Evolutionary conservation across 1,140 invertebrate species (phyloP).

Genomic region (Formica selysi): DNA sequence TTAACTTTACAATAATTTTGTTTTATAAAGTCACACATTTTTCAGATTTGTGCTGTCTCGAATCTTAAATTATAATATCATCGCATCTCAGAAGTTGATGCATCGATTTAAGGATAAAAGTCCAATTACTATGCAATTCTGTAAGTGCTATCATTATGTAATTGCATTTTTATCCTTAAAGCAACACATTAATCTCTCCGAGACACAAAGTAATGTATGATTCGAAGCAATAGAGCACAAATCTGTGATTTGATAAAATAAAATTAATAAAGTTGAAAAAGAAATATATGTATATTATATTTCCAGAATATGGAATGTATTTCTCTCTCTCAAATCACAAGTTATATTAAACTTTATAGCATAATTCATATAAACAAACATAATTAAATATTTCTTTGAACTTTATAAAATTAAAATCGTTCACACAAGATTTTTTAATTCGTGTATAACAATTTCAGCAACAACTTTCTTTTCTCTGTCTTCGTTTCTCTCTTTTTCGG

Average conservation of each 20-base stretch:
- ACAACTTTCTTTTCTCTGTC: neutral
- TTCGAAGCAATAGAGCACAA: neutral
- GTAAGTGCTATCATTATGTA: neutral
- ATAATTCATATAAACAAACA: too few relatives aligned
- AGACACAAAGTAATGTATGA: neutral
- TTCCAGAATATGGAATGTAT: too few relatives aligned
- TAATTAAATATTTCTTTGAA: neutral
- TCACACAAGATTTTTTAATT: neutral
- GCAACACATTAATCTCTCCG: neutral
- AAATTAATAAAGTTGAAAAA: neutral
- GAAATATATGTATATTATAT: too few relatives aligned
- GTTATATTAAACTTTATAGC: too few relatives aligned
- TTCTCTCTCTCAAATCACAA: too few relatives aligned
- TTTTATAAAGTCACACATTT: too few relatives aligned
- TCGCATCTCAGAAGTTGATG: too few relatives aligned
- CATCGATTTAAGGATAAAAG: too few relatives aligned
- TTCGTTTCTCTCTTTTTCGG: slow-evolving; percentile 1
- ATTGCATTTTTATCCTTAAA: neutral
- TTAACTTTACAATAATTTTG: too few relatives aligned
- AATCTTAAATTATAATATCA: too few relatives aligned
- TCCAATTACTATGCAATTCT: too few relatives aligned
- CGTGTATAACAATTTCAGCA: neutral
- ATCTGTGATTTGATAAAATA: neutral
- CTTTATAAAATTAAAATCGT: neutral
- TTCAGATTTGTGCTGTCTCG: too few relatives aligned